Base-by-base conservation (phyloP, 2,113 vertebrate genomes). In the Centropus bengalensis region DNA sequence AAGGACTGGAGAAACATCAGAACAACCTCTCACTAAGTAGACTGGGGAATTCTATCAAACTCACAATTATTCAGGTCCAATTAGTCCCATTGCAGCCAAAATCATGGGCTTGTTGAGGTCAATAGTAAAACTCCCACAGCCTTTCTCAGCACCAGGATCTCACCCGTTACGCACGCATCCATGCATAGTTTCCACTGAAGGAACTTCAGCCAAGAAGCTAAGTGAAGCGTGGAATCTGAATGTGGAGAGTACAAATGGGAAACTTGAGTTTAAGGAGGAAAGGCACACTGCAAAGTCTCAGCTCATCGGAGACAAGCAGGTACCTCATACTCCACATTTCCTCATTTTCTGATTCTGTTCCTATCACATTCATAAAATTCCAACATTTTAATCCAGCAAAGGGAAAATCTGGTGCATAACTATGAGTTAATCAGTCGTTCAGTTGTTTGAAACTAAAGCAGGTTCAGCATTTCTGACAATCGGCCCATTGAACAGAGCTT, bases 181-280 rank as follows among this genome's bases (percentile, higher is more conserved):
- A 1, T 33, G 82, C 92, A 68, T 2, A 62, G 82, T 55, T 88
- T 77, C 75, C 95, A 88, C 82, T 47, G 80, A 2, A 42, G 71
- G 85, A 63, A 8, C 82, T 22, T 60, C 70, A 70, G 93, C 96
- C 95, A 89, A 82, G 76, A 52, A 62, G 89, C 60, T 22, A 63
- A 77, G 89, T 1, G 49, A 49, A 92, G 32, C 16, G 1, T 79
- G 86, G 73, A 95, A 78, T 68, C 78, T 54, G 45, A 7, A 42
- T n/a, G 73, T 10, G 45, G 83, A 59, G 56, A 78, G 45, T 7
- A 7, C 88, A 23, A 62, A 44, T 15, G 84, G 77, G 74, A 82
- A 68, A 33, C 40, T 26, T 22, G 28, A 33, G 14, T 58, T 26
- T 7, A 21, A 86, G 88, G 88, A 64, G 79, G 71, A 91, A 56